These are phyloP conservation scores for Orthosia gothica DNA, from an alignment of 2,888 invertebrate species.

Conservation along the genomic window DNA sequence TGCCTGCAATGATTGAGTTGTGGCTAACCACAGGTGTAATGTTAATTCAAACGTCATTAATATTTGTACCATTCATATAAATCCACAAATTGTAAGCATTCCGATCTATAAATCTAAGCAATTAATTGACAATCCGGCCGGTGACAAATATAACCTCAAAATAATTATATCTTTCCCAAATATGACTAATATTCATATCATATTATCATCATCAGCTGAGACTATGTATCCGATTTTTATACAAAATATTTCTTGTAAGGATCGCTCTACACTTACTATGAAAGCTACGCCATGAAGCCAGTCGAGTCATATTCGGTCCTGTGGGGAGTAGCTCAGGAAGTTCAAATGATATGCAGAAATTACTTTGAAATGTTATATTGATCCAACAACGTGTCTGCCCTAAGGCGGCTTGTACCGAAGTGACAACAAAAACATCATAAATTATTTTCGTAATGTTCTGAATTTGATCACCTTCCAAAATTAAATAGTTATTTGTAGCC, in stretches of 20 bases:
- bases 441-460: no score
- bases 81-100: slow-evolving; percentile 1
- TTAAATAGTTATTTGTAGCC: no score
- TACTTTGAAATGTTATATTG: no score
- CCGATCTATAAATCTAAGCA: background rate
- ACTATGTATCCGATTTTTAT: no score
- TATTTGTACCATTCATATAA: slow-evolving; percentile 10
- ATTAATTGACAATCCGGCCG: background rate
- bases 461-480: no score
- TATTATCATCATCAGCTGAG: background rate
- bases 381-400: no score
- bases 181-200: background rate
- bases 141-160: background rate
- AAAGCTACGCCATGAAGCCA: background rate
- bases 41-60: slow-evolving; percentile 42
- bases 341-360: no score
- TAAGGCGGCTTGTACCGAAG: no score
- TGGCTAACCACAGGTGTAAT: slow-evolving; percentile 46
- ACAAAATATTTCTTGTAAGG: background rate
- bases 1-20: slow-evolving; percentile 47
- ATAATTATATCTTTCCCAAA: background rate
- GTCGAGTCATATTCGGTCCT: background rate
- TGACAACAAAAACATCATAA: no score
- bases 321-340: no score
- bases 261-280: background rate